Percentiles rank a stretch among this genome's conserved stretches.
Evolutionary conservation across 2,113 vertebrate species (phyloP).

Genomic region (Archilochus colubris): DNA sequence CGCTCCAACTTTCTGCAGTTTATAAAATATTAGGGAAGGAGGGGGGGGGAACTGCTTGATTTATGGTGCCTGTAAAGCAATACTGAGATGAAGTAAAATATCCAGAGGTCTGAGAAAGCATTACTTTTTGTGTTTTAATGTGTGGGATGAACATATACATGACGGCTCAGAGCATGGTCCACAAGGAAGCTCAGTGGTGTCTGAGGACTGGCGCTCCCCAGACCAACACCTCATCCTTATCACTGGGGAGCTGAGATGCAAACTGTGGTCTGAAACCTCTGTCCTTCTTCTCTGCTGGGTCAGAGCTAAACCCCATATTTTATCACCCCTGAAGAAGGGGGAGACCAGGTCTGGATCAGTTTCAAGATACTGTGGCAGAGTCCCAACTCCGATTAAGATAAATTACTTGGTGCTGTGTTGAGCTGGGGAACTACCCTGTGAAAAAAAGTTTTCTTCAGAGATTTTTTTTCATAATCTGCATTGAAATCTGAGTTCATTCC

Average conservation of each 20-base stretch:
- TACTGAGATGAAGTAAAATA: conserved; percentile 66
- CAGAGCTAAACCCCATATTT: fast-evolving
- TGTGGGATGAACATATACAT: fast-evolving
- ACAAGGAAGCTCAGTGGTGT: fast-evolving
- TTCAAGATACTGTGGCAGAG: neutral
- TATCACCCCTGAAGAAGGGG: neutral
- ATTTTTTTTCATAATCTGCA: neutral
- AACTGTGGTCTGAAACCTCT: fast-evolving
- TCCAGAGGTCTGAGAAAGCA: conserved; percentile 57
- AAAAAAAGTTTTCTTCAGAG: neutral
- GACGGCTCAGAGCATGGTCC: neutral
- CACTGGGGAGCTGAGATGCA: neutral
- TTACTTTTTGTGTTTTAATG: conserved; percentile 46
- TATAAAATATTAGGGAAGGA: conserved; percentile 71
- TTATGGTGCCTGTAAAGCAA: conserved; percentile 72
- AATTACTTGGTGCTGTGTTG: neutral
- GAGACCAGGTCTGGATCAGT: neutral
- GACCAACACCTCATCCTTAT: neutral
- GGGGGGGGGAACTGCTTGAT: conserved; percentile 60
- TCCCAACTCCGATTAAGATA: neutral
- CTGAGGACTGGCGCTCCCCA: fast-evolving
- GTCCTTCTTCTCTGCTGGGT: neutral
- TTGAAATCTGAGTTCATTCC: neutral
- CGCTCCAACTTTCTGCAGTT: conserved; percentile 69
- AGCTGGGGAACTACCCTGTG: neutral